These are phyloP conservation scores for Ips typographus DNA, from an alignment of 1,140 invertebrate species.

Conservation along the genomic window DNA sequence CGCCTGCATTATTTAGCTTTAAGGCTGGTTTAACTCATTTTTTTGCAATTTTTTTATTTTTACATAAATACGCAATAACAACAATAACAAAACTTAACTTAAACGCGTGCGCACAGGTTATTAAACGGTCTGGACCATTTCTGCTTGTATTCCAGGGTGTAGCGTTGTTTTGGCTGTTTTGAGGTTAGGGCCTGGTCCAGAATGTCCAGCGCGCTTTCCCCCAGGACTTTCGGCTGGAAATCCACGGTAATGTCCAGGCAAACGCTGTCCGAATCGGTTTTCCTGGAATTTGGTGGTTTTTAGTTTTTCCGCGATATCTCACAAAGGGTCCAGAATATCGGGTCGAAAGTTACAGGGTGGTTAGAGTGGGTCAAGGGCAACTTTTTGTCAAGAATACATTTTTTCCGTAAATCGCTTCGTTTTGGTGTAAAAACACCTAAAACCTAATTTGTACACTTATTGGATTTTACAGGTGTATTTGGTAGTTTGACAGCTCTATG, in stretches of 20 bases:
- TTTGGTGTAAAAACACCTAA: no score
- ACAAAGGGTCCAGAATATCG: slow-evolving; percentile 3
- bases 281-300: slow-evolving; percentile 32
- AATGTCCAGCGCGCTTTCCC: slow-evolving; percentile 41
- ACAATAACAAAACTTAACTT: no score
- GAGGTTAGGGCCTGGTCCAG: slow-evolving; percentile 46
- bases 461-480: no score
- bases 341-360: neutral
- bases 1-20: no score
- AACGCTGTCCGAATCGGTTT: slow-evolving; percentile 40
- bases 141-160: slow-evolving; percentile 41
- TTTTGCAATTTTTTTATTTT: no score
- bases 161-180: slow-evolving; percentile 43
- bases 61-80: no score
- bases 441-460: no score
- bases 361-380: neutral
- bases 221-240: slow-evolving; percentile 47
- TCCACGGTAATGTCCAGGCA: slow-evolving; percentile 44
- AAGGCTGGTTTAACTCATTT: no score
- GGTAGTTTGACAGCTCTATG: no score
- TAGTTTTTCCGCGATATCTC: no score
- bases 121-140: slow-evolving; percentile 18
- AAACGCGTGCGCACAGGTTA: neutral
- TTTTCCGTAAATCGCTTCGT: no score
- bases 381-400: no score